Percentiles rank a stretch among this genome's conserved stretches.
These are phyloP conservation scores for Microhierax caerulescens DNA, from an alignment of 2,797 vertebrate genomes.

Conservation along the genomic window DNA sequence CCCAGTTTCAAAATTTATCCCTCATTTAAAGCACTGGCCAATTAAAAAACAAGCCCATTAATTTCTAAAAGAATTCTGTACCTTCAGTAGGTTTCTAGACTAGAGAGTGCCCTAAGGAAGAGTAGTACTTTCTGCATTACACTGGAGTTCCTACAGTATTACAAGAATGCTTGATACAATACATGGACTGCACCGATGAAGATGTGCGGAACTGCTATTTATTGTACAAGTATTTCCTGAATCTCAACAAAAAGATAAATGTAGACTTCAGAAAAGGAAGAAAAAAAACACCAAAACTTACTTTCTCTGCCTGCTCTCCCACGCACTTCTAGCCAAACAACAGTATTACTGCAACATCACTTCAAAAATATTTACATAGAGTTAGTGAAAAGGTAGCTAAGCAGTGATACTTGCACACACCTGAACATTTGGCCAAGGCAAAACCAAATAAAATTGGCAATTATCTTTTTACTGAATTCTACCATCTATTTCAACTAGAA, in stretches of 20 bases:
- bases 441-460: neutral
- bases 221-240: neutral
- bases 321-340: neutral
- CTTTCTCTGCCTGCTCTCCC: neutral
- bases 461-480: neutral
- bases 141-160: neutral
- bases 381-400: neutral
- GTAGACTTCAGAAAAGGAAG: neutral
- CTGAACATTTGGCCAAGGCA: neutral
- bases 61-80: neutral
- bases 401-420: neutral
- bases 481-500: too few species aligned
- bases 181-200: neutral
- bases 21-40: neutral
- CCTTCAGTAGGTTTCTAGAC: neutral
- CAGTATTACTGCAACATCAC: neutral
- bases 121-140: neutral
- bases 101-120: neutral
- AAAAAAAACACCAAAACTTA: neutral
- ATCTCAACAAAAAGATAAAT: neutral
- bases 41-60: neutral
- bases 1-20: neutral
- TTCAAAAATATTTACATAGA: neutral
- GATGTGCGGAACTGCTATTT: accelerated
- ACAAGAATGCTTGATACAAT: neutral